Conservation (phyloP, 1,140 invertebrate genomes). For the Cyclargus thomasi region DNA sequence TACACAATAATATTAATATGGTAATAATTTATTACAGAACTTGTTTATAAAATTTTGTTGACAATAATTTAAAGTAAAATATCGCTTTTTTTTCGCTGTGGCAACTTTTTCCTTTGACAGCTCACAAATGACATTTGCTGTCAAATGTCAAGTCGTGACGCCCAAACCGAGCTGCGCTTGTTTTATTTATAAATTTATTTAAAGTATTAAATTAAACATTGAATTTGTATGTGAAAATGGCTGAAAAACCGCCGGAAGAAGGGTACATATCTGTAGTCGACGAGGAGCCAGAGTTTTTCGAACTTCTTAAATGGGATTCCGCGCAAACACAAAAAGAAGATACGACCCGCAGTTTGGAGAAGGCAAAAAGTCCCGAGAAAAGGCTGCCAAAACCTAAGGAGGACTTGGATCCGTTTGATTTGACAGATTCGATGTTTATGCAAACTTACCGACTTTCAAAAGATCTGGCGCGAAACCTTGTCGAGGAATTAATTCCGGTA, state of each 20-base stretch:
- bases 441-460: constrained; percentile 57
- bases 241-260: constrained; percentile 62
- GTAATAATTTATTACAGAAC: too few relatives aligned
- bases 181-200: constrained; percentile 44
- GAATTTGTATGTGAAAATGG: constrained; percentile 47
- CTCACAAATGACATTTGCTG: too few relatives aligned
- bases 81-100: background rate
- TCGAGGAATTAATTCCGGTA: constrained; percentile 57
- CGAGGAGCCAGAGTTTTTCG: constrained; percentile 64
- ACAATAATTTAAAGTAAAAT: too few relatives aligned
- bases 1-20: too few relatives aligned
- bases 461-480: constrained; percentile 52
- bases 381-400: constrained; percentile 38
- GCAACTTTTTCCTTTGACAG: background rate
- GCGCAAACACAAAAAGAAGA: constrained; percentile 56
- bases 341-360: constrained; percentile 48
- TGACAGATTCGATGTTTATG: constrained; percentile 52
- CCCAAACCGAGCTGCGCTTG: constrained; percentile 39
- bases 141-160: constrained; percentile 25
- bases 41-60: too few relatives aligned
- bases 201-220: constrained; percentile 32
- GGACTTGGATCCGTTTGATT: constrained; percentile 56
- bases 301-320: constrained; percentile 62
- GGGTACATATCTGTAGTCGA: constrained; percentile 67
- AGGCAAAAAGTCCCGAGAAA: constrained; percentile 58